Percentiles rank a stretch among this genome's conserved stretches.
Evolutionary conservation across 2,888 invertebrate genomes (phyloP).

Genomic region (Pyrochroa serraticornis): DNA sequence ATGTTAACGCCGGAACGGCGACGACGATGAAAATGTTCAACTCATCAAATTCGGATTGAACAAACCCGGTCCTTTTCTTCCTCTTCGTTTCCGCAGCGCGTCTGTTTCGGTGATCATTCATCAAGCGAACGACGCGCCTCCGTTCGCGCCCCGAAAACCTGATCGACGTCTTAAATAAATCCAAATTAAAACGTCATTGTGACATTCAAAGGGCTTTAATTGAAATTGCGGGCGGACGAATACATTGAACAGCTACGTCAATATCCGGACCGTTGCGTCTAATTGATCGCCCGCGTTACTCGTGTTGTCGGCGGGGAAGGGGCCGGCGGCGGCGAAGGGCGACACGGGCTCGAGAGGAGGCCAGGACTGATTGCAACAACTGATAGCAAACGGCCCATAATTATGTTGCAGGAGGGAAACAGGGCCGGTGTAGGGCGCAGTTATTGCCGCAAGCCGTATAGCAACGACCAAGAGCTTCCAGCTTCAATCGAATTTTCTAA

Average conservation of each 20-base stretch:
- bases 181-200: slow-evolving; percentile 53
- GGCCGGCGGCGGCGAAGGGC: slow-evolving; percentile 7
- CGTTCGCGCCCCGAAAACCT: slow-evolving; percentile 17
- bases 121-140: slow-evolving; percentile 23
- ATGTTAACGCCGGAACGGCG: background rate
- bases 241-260: slow-evolving; percentile 54
- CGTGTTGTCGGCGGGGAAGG: slow-evolving; percentile 17
- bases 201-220: slow-evolving; percentile 50
- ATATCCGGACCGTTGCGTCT: slow-evolving; percentile 51
- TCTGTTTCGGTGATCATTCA: background rate
- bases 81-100: background rate
- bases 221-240: slow-evolving; percentile 51
- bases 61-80: too few species aligned
- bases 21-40: background rate
- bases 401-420: too few species aligned
- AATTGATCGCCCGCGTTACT: slow-evolving; percentile 47
- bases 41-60: too few species aligned
- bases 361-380: background rate
- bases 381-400: too few species aligned
- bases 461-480: too few species aligned
- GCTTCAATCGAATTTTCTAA: too few species aligned
- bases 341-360: slow-evolving; percentile 10
- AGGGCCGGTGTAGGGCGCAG: too few species aligned
- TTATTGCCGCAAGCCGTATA: too few species aligned
- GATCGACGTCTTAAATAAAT: slow-evolving; percentile 46